Conservation (phyloP, 2,113 vertebrate species). For the Gila orcuttii region DNA sequence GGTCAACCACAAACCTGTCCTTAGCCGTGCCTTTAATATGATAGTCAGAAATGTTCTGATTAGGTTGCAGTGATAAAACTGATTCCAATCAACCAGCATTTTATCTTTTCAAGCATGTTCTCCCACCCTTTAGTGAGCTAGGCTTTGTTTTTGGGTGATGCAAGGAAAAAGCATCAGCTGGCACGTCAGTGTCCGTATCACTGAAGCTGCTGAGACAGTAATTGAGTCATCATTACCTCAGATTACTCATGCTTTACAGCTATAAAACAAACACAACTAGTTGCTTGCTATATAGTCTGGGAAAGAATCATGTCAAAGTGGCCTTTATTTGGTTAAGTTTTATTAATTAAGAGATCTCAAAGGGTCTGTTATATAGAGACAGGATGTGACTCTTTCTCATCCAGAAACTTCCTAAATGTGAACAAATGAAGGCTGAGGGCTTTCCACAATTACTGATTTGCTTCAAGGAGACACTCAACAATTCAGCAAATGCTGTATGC, state of each 20-base stretch:
- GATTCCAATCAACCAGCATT: neutral
- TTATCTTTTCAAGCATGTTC: neutral
- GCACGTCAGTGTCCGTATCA: neutral
- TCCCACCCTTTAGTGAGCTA: neutral
- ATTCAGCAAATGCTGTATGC: neutral
- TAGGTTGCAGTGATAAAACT: neutral
- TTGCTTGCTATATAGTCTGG: no score
- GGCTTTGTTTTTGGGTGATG: neutral
- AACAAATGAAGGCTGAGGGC: neutral
- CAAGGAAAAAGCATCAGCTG: neutral
- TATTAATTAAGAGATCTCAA: neutral
- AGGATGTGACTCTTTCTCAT: conserved; percentile 24
- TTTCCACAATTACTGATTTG: neutral
- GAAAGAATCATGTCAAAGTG: neutral
- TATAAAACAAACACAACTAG: neutral
- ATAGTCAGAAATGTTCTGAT: neutral
- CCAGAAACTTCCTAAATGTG: neutral
- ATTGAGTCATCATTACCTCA: conserved; percentile 28
- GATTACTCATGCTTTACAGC: neutral
- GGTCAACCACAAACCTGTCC: neutral
- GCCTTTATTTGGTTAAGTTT: neutral
- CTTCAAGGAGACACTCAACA: neutral
- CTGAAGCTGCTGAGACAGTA: conserved; percentile 32
- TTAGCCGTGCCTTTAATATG: neutral
- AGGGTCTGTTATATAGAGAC: neutral